Evolutionary conservation across 2,113 vertebrate genomes (phyloP).

Genomic region (Dermatemys mawii): DNA sequence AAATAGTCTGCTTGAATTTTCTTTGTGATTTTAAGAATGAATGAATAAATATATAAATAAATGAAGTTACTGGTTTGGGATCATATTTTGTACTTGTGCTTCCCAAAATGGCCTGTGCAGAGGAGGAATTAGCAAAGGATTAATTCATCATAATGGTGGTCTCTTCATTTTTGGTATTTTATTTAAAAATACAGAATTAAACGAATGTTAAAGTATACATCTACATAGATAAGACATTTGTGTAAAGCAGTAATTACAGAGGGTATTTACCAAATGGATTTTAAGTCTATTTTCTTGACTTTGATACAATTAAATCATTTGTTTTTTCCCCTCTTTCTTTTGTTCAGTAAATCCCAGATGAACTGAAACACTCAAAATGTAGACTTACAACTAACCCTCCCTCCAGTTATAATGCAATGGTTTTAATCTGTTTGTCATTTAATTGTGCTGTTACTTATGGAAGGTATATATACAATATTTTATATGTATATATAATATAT

Average conservation of each 20-base stretch:
- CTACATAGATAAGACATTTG: neutral
- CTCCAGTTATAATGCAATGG: neutral
- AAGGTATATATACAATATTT: too few species aligned
- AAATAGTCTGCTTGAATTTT: neutral
- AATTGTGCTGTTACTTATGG: neutral
- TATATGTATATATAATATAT: too few species aligned
- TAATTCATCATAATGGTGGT: neutral
- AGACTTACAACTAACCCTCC: neutral
- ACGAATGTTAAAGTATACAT: neutral
- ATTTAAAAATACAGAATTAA: neutral
- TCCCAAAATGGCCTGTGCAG: neutral
- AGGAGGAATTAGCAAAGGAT: slow-evolving; percentile 6
- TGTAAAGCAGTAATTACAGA: neutral
- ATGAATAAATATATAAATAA: too few species aligned
- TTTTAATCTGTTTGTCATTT: neutral
- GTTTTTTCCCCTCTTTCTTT: neutral
- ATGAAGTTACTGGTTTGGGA: neutral
- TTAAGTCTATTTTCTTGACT: neutral
- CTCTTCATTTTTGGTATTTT: neutral
- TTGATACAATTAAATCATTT: neutral
- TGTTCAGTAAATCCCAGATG: neutral
- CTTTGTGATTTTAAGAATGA: neutral
- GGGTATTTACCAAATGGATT: neutral
- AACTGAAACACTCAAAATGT: neutral
- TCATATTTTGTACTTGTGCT: neutral